Conservation (phyloP, 2,888 invertebrate species). For the Monoplex corrugatus region DNA sequence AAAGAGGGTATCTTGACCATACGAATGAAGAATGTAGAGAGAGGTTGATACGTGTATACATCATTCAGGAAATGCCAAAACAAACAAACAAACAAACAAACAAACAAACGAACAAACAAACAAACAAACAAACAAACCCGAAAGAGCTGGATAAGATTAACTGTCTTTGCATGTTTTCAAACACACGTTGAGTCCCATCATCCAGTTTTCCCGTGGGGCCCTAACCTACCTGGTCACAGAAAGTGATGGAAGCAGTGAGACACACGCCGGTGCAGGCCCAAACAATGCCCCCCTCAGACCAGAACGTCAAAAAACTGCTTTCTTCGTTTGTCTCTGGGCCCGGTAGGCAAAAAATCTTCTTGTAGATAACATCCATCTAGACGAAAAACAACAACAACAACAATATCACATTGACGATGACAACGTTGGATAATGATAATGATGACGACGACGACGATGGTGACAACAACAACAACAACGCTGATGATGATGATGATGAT, state of each 20-base stretch:
- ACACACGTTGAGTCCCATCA: too few species aligned
- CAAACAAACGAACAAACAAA: too few species aligned
- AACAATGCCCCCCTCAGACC: conserved; percentile 64
- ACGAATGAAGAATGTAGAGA: too few species aligned
- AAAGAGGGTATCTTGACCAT: too few species aligned
- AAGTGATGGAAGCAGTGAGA: conserved; percentile 66
- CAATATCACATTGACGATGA: too few species aligned
- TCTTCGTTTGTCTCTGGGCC: conserved; percentile 65
- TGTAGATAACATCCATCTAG: conserved; percentile 60
- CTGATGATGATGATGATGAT: conserved; percentile 48
- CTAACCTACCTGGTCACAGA: conserved; percentile 65
- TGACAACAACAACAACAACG: conserved; percentile 43
- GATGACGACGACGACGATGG: conserved; percentile 35
- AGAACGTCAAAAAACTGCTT: conserved; percentile 67
- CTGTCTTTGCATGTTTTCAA: neutral
- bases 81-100: too few species aligned
- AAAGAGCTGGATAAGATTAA: too few species aligned
- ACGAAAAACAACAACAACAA: neutral
- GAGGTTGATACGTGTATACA: too few species aligned
- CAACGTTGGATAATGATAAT: too few species aligned
- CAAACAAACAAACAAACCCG: neutral
- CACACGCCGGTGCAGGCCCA: conserved; percentile 63
- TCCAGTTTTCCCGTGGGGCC: too few species aligned
- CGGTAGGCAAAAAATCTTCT: conserved; percentile 59
- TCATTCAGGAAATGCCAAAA: too few species aligned